phyloP scores from a whole-genome alignment of 2,888 invertebrate genomes.

The Trissolcus japonicus region DNA sequence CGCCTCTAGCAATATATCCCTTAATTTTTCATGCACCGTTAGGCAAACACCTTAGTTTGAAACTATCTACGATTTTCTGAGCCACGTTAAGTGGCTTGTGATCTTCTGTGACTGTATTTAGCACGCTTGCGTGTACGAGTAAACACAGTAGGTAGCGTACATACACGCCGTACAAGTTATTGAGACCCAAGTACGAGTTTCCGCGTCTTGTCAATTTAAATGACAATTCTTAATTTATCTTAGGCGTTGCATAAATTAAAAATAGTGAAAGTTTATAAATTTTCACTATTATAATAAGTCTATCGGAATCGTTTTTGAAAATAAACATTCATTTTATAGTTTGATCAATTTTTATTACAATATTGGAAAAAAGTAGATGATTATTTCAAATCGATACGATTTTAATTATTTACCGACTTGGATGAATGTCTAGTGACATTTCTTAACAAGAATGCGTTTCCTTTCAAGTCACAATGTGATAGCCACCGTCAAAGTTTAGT shows the following conservation, averaged over 20 bases:
- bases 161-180: too few species aligned
- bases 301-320: background rate
- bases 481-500: slow-evolving; percentile 38
- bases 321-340: background rate
- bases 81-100: slow-evolving; percentile 11
- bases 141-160: too few species aligned
- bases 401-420: too few species aligned
- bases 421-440: background rate
- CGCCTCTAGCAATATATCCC: background rate
- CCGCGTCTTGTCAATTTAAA: background rate
- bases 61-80: slow-evolving; percentile 9
- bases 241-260: background rate
- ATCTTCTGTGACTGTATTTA: slow-evolving; percentile 20
- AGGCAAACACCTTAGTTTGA: slow-evolving; percentile 9
- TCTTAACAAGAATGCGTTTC: slow-evolving; percentile 11
- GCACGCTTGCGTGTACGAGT: slow-evolving; percentile 12
- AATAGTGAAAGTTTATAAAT: slow-evolving; percentile 12
- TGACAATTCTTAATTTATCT: slow-evolving; percentile 13
- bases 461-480: slow-evolving; percentile 9
- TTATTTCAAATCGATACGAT: too few species aligned
- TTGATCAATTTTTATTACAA: background rate
- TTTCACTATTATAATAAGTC: too few species aligned
- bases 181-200: too few species aligned
- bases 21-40: slow-evolving; percentile 2
- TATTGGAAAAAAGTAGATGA: background rate